Percentiles rank a stretch among this genome's conserved stretches.
Conservation (phyloP, 2,797 vertebrate genomes). For the Avahi laniger region DNA sequence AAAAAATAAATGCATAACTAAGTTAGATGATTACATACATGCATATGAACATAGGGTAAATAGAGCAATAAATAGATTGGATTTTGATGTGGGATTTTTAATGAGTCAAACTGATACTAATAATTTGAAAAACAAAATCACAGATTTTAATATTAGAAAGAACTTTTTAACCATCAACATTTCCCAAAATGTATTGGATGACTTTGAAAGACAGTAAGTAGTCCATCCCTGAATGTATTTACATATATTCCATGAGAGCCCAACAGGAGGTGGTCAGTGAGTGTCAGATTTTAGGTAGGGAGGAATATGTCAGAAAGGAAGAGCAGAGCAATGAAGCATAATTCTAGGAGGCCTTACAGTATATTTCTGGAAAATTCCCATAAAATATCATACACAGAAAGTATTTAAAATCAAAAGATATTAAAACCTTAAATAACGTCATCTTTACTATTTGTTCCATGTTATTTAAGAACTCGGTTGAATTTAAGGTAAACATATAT, state of each 20-base stretch:
- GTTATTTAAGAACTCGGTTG: neutral
- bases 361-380: neutral
- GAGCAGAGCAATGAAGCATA: accelerated
- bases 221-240: neutral
- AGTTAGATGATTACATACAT: neutral
- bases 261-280: neutral
- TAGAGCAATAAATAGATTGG: neutral
- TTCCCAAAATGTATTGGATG: neutral
- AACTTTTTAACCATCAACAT: neutral
- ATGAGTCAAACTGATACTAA: neutral
- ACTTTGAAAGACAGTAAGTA: neutral
- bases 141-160: neutral
- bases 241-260: neutral
- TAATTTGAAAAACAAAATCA: neutral
- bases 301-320: neutral
- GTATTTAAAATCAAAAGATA: neutral
- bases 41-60: neutral
- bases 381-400: neutral
- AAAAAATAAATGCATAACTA: neutral
- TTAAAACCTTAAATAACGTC: neutral
- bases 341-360: neutral
- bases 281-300: neutral
- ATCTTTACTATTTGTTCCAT: neutral
- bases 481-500: neutral
- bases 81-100: neutral